A percentile compares a stretch with the other conserved stretches of the same genome.
These are phyloP conservation scores for Gryllus longicercus DNA, from an alignment of 2,888 invertebrate genomes.

Conservation along the genomic window DNA sequence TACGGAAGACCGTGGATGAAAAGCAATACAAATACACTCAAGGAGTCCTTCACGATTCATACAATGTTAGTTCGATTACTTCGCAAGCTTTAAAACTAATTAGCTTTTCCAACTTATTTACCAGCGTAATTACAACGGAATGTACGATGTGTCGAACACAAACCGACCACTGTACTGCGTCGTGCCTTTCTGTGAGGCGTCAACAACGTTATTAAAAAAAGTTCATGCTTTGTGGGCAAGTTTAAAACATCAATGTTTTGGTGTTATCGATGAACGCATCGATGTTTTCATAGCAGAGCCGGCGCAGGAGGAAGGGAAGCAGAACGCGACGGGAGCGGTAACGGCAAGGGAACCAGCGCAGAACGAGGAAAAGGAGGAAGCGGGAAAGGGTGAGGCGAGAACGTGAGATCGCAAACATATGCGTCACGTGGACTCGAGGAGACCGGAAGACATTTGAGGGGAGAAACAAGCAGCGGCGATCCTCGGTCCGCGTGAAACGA, in stretches of 20 bases:
- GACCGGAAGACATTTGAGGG: neutral
- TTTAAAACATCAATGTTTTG: too few species aligned
- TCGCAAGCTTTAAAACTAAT: neutral
- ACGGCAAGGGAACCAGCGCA: too few species aligned
- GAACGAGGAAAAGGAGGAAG: too few species aligned
- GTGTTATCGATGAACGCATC: too few species aligned
- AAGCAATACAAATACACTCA: neutral
- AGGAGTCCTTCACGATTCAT: neutral
- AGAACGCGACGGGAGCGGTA: too few species aligned
- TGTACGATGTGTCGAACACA: neutral
- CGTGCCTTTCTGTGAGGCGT: too few species aligned
- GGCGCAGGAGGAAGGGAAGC: too few species aligned
- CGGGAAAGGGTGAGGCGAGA: neutral
- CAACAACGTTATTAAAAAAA: too few species aligned
- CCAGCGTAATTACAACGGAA: neutral
- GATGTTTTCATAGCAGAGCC: too few species aligned
- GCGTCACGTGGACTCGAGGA: neutral
- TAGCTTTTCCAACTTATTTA: neutral
- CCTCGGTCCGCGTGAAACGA: neutral
- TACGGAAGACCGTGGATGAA: neutral
- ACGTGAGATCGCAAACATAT: neutral
- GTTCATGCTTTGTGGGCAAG: too few species aligned
- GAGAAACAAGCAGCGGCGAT: neutral
- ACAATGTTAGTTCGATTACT: neutral
- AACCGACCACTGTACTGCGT: too few species aligned